Percentiles rank a stretch among this genome's conserved stretches.
These are phyloP conservation scores for Contarinia nasturtii DNA, from an alignment of 1,140 invertebrate species.

Conservation along the genomic window DNA sequence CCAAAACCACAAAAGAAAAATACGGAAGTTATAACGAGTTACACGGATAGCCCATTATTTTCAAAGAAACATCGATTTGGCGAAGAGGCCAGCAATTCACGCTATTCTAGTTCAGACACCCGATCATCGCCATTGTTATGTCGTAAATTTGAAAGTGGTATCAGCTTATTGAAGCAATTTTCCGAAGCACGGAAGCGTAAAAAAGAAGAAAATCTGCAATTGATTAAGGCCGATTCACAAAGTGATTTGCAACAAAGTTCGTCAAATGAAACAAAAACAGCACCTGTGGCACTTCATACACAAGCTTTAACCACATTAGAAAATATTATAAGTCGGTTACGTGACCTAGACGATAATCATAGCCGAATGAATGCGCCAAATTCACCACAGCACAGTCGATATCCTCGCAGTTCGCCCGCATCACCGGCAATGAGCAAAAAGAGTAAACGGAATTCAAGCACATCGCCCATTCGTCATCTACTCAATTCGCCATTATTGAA, in stretches of 20 bases:
- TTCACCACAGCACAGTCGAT: conserved; percentile 32
- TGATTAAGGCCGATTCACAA: conserved; percentile 7
- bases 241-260: conserved; percentile 11
- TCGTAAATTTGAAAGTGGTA: conserved; percentile 15
- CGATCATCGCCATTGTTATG: conserved; percentile 12
- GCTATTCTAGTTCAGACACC: conserved; percentile 4
- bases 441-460: conserved; percentile 51
- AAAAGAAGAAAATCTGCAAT: conserved; percentile 10
- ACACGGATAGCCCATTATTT: conserved; percentile 17
- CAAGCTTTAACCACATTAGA: conserved; percentile 33
- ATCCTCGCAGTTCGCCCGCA: conserved; percentile 48
- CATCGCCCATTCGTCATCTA: conserved; percentile 59
- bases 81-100: conserved; percentile 7
- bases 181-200: conserved; percentile 17
- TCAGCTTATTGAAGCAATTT: conserved; percentile 21
- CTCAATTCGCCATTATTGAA: conserved; percentile 63
- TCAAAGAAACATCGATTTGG: conserved; percentile 23
- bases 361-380: conserved; percentile 26
- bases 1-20: conserved; percentile 10
- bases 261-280: conserved; percentile 20
- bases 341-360: conserved; percentile 26
- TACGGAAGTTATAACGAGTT: conserved; percentile 22
- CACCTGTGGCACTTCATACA: conserved; percentile 26
- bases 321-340: conserved; percentile 29
- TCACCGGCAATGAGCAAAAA: conserved; percentile 51